phyloP scores from a whole-genome alignment of 2,888 invertebrate species.

The Pseudanteris insignis region DNA sequence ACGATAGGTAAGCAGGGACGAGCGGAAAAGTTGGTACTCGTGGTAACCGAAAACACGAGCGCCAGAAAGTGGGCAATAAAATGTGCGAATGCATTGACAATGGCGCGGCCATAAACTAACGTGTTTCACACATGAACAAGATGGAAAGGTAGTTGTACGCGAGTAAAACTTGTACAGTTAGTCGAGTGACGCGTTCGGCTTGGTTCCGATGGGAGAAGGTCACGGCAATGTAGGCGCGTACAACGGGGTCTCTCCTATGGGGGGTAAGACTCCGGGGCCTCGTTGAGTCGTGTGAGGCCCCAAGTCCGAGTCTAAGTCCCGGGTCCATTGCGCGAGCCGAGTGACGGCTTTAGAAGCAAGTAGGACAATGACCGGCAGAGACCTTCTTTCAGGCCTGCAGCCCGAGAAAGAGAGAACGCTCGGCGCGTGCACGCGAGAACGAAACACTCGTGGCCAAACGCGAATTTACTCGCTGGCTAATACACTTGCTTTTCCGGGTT shows the following conservation, averaged over 20 bases:
- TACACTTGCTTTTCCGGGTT: conserved; percentile 59
- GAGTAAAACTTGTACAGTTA: conserved; percentile 58
- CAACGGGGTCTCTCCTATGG: conserved; percentile 57
- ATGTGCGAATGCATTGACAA: conserved; percentile 30
- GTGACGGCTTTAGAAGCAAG: conserved; percentile 53
- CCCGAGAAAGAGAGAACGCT: conserved; percentile 31
- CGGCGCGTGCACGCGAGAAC: conserved; percentile 36
- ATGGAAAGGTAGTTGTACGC: conserved; percentile 46
- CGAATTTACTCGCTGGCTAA: conserved; percentile 56
- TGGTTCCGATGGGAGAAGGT: conserved; percentile 56
- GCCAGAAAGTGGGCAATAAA: conserved; percentile 15
- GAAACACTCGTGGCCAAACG: conserved; percentile 21
- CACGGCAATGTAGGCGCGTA: conserved; percentile 52
- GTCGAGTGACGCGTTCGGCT: conserved; percentile 59
- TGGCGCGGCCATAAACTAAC: conserved; percentile 32
- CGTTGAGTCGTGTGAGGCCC: conserved; percentile 48
- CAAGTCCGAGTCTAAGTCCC: conserved; percentile 49
- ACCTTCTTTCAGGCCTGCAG: conserved; percentile 64
- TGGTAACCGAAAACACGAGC: too few relatives aligned
- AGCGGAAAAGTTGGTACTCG: too few relatives aligned
- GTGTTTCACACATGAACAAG: conserved; percentile 35
- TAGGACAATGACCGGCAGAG: conserved; percentile 66
- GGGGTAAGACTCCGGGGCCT: conserved; percentile 54
- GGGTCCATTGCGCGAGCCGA: conserved; percentile 49
- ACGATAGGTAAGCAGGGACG: too few relatives aligned